Evolutionary conservation across 2,113 vertebrate species (phyloP), one percentile per base, ranked within the genome.

Genomic region (Corythornis madagascariensis): DNA sequence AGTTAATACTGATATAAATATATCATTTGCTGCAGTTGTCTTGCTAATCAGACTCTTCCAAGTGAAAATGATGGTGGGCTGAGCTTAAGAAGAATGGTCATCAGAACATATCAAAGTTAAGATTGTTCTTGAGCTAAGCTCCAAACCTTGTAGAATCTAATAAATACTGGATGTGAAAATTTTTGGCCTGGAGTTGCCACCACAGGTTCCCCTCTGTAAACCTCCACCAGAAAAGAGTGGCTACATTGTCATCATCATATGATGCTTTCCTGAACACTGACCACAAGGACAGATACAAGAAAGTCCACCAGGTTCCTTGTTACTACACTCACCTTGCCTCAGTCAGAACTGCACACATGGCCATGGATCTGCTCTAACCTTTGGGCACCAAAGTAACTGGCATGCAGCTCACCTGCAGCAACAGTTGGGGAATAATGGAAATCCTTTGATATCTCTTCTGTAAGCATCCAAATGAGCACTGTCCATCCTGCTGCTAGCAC

Each of bases 351-450:
- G 22, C 29, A 7, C 11, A 22, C 43, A 17, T 1, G 7, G 65
- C 2, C 9, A 26, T 0, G 0, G 3, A 22, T 4, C 20, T 8
- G 8, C 40, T 29, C 25, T n/a, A 7, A 17, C 29, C 43, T 19
- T 13, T 53, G n/a, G 59, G 70, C 42, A 48, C 16, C 8, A 3
- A 42, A 47, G 40, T 21, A 19, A 45, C 13, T 22, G 11, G 13
- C 14, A 7, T 3, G 20, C 45, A 57, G 16, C 16, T 43, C 25
- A 19, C 33, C 2, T 59, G 60, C 72, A 82, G 13, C 9, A 14
- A 13, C 22, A 52, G 28, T 5, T 77, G 48, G 66, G 13, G 24
- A 72, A n/a, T 16, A 61, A 16, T 1, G 2, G 53, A 52, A 14
- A 11, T 16, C 26, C 18, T 61, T 42, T 25, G 6, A 2, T 13